Percentiles rank a stretch among this genome's conserved stretches.
These are phyloP conservation scores for Lydus trimaculatus DNA, from an alignment of 2,888 invertebrate genomes.

Conservation along the genomic window DNA sequence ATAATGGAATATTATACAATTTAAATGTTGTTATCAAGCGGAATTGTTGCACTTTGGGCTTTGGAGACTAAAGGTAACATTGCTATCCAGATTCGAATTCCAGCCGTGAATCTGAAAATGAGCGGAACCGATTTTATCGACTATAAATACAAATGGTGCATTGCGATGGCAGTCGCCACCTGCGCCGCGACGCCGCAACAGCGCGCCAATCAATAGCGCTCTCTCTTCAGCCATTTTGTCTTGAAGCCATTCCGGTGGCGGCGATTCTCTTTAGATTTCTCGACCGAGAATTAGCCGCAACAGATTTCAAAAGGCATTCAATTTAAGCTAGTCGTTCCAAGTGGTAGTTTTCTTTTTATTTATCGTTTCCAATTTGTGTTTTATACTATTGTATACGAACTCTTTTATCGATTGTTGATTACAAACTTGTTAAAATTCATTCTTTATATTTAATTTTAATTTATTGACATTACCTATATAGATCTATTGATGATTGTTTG, in stretches of 20 bases:
- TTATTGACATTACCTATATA: slow-evolving; percentile 8
- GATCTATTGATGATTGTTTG: slow-evolving; percentile 5
- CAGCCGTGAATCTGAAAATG: slow-evolving; percentile 40
- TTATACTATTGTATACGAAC: slow-evolving; percentile 14
- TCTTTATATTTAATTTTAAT: neutral
- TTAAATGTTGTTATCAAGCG: neutral
- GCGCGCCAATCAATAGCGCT: slow-evolving; percentile 60
- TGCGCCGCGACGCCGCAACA: slow-evolving; percentile 57
- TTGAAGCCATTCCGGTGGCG: slow-evolving; percentile 52
- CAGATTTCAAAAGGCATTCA: slow-evolving; percentile 32
- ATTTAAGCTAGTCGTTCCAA: slow-evolving; percentile 7
- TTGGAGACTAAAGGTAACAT: neutral
- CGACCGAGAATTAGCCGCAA: slow-evolving; percentile 52
- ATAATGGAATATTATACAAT: neutral
- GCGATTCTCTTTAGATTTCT: slow-evolving; percentile 34
- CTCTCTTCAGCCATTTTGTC: slow-evolving; percentile 62
- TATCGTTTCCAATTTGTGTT: slow-evolving; percentile 12
- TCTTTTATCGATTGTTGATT: neutral
- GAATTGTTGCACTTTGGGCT: neutral
- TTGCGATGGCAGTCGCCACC: slow-evolving; percentile 58
- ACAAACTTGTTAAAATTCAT: neutral
- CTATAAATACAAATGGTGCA: slow-evolving; percentile 60
- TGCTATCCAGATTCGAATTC: neutral
- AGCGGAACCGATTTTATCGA: slow-evolving; percentile 58
- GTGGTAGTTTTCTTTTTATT: neutral